Base-by-base conservation (phyloP, 2,797 vertebrate species). In the Anabas testudineus region DNA sequence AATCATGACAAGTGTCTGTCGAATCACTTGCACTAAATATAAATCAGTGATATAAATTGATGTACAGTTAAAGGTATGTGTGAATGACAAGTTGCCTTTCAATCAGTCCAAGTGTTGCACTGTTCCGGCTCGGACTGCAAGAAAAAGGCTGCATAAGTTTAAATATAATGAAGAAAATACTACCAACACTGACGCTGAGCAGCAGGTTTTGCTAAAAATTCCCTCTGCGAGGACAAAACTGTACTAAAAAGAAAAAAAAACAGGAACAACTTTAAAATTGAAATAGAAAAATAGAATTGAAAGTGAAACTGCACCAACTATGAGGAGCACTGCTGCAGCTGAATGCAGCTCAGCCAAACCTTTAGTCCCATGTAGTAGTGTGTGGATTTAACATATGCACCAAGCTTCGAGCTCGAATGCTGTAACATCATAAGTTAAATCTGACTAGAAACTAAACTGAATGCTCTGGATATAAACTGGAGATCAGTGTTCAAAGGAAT, bases 301-400 rank as follows among this genome's bases (percentile, higher is more conserved):
- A 60, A 69, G 46, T 78, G 74, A 79, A 75, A 69, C 54, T 68
- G 70, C 70, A 63, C 60, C 56, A 52, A 52, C 63, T 62, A 68
- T 59, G 61, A 66, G 8, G 36, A 74, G 68, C 43, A 34, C 53
- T 58, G 56, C 62, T 76, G 67, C 70, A 68, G 45, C 51, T 62
- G 36, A 37, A 76, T 48, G 59, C 41, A 67, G 42, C n/a, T 48
- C 13, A 80, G 58, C 51, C 69, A 78, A 56, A 64, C 32, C 45
- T 39, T 6, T 19, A 42, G 37, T 54, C n/a, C 10, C 19, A 30
- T 39, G 52, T 39, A 13, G 19, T 24, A 51, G 46, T 51, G 32
- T 32, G 43, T 51, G 22, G 47, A 42, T 26, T 24, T 30, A 54
- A 45, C 22, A 16, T 37, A 47, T 52, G 39, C 48, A 19, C 59